Conservation (phyloP, 2,888 invertebrate species). For the Apomyelois bistriatella region DNA sequence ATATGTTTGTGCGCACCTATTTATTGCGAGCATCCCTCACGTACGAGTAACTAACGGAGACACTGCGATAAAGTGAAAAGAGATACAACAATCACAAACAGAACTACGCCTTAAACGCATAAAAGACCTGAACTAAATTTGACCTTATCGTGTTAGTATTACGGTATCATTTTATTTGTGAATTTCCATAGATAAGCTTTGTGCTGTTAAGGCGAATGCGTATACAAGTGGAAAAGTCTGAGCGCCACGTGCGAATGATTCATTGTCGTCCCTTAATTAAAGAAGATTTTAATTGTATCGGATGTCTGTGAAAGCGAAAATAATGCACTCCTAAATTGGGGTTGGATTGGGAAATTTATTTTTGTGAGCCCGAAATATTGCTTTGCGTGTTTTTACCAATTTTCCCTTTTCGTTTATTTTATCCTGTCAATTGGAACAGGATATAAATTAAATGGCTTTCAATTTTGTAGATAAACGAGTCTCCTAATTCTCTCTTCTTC, state of each 20-base stretch:
- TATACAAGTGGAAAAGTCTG: conserved; percentile 76
- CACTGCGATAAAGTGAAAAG: conserved; percentile 77
- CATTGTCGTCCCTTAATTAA: conserved; percentile 79
- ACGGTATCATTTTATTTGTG: conserved; percentile 49
- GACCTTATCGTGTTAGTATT: conserved; percentile 35
- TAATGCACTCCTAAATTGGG: conserved; percentile 80
- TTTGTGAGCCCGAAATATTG: conserved; percentile 64
- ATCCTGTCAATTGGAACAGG: not conserved
- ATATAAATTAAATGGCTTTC: not conserved
- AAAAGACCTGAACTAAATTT: conserved; percentile 34
- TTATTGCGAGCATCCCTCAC: conserved; percentile 78
- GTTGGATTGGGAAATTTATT: conserved; percentile 72
- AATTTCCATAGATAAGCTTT: conserved; percentile 39
- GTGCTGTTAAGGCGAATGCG: conserved; percentile 51
- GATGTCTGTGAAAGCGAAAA: conserved; percentile 80
- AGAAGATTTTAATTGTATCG: conserved; percentile 81
- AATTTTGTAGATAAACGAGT: not conserved
- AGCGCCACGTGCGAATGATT: conserved; percentile 81
- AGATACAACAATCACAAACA: conserved; percentile 62
- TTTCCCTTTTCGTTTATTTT: conserved; percentile 5
- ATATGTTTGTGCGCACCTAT: conserved; percentile 77
- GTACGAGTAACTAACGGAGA: conserved; percentile 77
- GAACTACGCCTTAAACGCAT: conserved; percentile 54
- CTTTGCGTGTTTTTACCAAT: conserved; percentile 56
- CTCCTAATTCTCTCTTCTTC: not conserved